These are phyloP conservation scores for Melanchra persicariae DNA, from an alignment of 2,888 invertebrate species.

Conservation along the genomic window DNA sequence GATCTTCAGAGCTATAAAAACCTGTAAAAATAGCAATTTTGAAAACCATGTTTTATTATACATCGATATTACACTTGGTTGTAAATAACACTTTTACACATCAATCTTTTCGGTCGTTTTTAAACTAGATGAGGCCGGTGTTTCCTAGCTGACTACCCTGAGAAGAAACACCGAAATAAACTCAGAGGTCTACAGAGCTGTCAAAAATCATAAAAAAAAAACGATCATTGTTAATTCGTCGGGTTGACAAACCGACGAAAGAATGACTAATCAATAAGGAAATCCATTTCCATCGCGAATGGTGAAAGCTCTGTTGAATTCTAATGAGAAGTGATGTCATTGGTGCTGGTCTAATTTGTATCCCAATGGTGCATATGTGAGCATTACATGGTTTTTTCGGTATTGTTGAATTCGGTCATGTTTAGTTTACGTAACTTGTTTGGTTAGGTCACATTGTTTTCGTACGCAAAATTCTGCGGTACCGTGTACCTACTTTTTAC, in stretches of 20 bases:
- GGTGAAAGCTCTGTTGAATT: slow-evolving; percentile 47
- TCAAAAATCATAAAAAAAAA: not conserved
- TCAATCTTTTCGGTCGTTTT: too few relatives aligned
- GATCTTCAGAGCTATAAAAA: too few relatives aligned
- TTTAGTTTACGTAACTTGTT: slow-evolving; percentile 6
- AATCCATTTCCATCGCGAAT: slow-evolving; percentile 38
- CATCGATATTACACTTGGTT: not conserved
- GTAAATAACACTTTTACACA: too few relatives aligned
- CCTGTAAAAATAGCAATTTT: too few relatives aligned
- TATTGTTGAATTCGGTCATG: not conserved
- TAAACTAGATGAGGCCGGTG: too few relatives aligned
- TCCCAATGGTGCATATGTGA: not conserved
- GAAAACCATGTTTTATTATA: too few relatives aligned
- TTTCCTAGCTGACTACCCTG: too few relatives aligned
- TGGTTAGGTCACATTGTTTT: not conserved
- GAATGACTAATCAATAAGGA: slow-evolving; percentile 54
- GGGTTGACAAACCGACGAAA: slow-evolving; percentile 17
- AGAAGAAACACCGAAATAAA: too few relatives aligned
- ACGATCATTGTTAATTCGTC: not conserved
- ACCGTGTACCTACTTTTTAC: not conserved
- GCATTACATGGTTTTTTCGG: not conserved
- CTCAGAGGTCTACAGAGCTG: not conserved
- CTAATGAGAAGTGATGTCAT: slow-evolving; percentile 51
- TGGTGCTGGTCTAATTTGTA: slow-evolving; percentile 3
- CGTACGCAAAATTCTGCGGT: not conserved